Conservation (phyloP, 2,113 vertebrate species). For the Geococcyx californianus region DNA sequence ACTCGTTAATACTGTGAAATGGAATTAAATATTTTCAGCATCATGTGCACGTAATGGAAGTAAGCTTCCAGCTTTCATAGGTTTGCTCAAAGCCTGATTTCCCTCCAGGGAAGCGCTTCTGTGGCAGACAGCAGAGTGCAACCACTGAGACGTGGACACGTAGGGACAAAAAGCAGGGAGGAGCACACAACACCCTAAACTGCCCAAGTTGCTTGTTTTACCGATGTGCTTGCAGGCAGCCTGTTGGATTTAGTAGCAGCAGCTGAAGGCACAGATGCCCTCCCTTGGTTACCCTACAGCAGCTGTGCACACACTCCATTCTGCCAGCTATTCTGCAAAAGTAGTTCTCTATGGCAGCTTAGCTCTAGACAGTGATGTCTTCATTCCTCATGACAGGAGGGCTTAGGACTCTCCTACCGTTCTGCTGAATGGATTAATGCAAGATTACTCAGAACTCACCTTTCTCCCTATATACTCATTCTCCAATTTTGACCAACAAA, state of each 20-base stretch:
- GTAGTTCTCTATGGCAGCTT: neutral
- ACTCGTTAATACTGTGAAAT: neutral
- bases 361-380: neutral
- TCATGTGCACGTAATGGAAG: neutral
- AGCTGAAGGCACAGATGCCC: neutral
- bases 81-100: neutral
- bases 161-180: neutral
- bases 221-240: neutral
- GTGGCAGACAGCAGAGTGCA: neutral
- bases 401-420: neutral
- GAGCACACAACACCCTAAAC: neutral
- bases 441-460: neutral
- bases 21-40: neutral
- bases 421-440: neutral
- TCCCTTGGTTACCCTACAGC: neutral
- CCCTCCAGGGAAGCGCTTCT: neutral
- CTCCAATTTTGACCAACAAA: neutral
- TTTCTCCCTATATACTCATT: neutral
- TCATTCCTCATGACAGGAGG: neutral
- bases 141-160: neutral
- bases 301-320: fast-evolving
- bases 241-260: neutral
- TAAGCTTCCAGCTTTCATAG: neutral
- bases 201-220: neutral
- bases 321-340: fast-evolving